A percentile compares a stretch with the other conserved stretches of the same genome.
Conservation (phyloP, 2,888 invertebrate species). For the Timandra comae region DNA sequence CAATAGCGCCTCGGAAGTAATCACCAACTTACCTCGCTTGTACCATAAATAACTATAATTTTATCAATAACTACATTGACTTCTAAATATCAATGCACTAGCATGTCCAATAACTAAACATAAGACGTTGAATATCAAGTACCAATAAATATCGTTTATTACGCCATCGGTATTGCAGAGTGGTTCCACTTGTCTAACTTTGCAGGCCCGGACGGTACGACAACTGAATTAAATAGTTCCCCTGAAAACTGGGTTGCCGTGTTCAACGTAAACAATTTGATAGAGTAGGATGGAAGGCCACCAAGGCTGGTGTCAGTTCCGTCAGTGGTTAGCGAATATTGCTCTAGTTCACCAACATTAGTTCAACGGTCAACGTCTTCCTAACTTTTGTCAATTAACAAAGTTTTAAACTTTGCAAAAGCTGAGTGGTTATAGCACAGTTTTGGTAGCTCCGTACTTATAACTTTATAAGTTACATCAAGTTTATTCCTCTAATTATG, state of each 20-base stretch:
- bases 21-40: no score
- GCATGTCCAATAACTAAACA: no score
- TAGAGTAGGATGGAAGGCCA: constrained; percentile 35
- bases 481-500: no score
- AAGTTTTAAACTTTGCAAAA: neutral
- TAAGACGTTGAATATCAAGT: neutral
- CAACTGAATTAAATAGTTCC: constrained; percentile 66
- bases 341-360: constrained; percentile 23
- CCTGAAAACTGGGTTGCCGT: constrained; percentile 53
- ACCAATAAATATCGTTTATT: neutral
- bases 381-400: constrained; percentile 13
- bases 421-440: no score
- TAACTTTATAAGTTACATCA: constrained; percentile 1
- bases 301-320: constrained; percentile 8
- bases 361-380: constrained; percentile 16
- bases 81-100: no score
- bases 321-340: constrained; percentile 25
- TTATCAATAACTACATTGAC: no score
- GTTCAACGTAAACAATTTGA: constrained; percentile 51
- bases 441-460: neutral
- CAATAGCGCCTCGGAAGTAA: no score
- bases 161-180: constrained; percentile 24
- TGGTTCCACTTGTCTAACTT: constrained; percentile 46
- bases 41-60: no score
- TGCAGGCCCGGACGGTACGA: constrained; percentile 34